Percentiles rank a stretch among this genome's conserved stretches.
Evolutionary conservation across 2,797 vertebrate genomes (phyloP).

Genomic region (Poeciliopsis gracilis): DNA sequence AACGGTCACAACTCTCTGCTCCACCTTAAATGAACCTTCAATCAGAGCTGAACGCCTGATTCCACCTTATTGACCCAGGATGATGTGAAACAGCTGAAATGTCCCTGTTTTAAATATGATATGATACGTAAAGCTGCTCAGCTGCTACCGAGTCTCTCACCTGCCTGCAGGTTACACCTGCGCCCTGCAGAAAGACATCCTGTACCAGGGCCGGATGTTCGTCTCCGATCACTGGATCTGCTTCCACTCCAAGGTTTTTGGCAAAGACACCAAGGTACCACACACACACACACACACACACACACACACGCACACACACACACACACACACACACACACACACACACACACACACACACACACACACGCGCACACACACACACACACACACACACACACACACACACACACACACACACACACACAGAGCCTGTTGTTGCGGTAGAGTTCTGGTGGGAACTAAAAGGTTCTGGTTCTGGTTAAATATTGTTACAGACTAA

Average conservation of each 20-base stretch:
- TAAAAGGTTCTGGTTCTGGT: neutral
- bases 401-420: too few species aligned
- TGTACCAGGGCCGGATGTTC: conserved; percentile 96
- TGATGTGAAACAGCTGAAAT: neutral
- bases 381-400: too few species aligned
- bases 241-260: conserved; percentile 87
- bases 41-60: conserved; percentile 8
- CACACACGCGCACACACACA: neutral
- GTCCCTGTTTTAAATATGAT: neutral
- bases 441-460: neutral
- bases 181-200: conserved; percentile 95
- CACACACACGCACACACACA: too few species aligned
- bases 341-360: too few species aligned
- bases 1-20: conserved; percentile 22
- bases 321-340: too few species aligned
- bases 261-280: conserved; percentile 76
- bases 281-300: neutral
- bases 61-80: neutral
- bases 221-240: conserved; percentile 97
- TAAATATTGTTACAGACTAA: too few species aligned
- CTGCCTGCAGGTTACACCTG: conserved; percentile 89
- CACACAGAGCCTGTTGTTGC: too few species aligned
- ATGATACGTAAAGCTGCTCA: neutral
- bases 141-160: conserved; percentile 13
- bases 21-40: conserved; percentile 42